These are phyloP conservation scores for Antennarius maculatus DNA, from an alignment of 2,797 vertebrate species.

Conservation along the genomic window DNA sequence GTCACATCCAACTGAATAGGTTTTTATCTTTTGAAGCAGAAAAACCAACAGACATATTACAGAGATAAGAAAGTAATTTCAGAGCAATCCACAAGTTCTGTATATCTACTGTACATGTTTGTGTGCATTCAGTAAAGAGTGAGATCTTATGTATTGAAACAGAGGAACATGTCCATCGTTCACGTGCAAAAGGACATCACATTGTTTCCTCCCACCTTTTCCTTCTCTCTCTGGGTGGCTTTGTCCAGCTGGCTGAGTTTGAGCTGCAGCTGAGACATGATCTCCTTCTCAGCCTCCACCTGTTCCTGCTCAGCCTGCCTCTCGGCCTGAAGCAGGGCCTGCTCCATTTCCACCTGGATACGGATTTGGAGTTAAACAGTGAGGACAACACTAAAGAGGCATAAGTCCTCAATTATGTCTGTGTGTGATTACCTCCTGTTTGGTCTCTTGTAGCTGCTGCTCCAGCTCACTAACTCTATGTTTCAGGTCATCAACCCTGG, in stretches of 20 bases:
- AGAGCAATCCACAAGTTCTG: slow-evolving; percentile 22
- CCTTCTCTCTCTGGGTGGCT: slow-evolving; percentile 87
- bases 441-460: slow-evolving; percentile 93
- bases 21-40: slow-evolving; percentile 20
- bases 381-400: not conserved
- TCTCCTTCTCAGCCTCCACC: slow-evolving; percentile 89
- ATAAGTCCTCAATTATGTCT: slow-evolving; percentile 6
- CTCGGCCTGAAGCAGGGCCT: slow-evolving; percentile 93
- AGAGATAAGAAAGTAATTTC: slow-evolving; percentile 23
- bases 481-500: slow-evolving; percentile 88
- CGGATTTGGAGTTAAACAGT: slow-evolving; percentile 2
- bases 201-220: slow-evolving; percentile 83
- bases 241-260: slow-evolving; percentile 88
- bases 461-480: slow-evolving; percentile 90
- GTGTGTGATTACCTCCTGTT: slow-evolving; percentile 84
- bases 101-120: not conserved
- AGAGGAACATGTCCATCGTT: slow-evolving; percentile 26
- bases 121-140: slow-evolving; percentile 29
- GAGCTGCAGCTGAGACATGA: slow-evolving; percentile 88
- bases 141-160: slow-evolving; percentile 20
- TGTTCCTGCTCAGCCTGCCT: slow-evolving; percentile 84
- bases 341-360: slow-evolving; percentile 93
- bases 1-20: slow-evolving; percentile 12
- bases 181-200: slow-evolving; percentile 31
- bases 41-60: not conserved